Conservation (phyloP, 2,797 vertebrate species). For the Macropodus opercularis region DNA sequence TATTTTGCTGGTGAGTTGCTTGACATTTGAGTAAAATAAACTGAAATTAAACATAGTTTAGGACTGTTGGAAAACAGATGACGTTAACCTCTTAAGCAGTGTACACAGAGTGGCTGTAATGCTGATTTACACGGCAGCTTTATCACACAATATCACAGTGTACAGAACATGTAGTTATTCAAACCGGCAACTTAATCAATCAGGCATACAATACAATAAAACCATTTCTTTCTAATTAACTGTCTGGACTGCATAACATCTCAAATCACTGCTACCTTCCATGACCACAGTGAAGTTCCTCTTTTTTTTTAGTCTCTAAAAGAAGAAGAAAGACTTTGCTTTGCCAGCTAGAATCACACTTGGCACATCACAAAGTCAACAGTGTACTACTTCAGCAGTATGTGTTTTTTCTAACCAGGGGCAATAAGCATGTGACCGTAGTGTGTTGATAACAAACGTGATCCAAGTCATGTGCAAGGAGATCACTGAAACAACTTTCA, state of each 20-base stretch:
- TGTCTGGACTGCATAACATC: constrained; percentile 14
- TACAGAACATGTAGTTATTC: background rate
- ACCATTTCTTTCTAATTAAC: constrained; percentile 3
- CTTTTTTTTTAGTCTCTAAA: background rate
- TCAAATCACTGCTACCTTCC: constrained; percentile 17
- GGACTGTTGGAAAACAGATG: background rate
- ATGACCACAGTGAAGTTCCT: background rate
- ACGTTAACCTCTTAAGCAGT: background rate
- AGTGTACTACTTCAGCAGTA: constrained; percentile 37
- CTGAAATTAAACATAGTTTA: background rate
- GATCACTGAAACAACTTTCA: background rate
- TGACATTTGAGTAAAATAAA: constrained; percentile 15
- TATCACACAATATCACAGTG: background rate
- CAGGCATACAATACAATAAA: background rate
- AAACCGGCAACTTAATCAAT: background rate
- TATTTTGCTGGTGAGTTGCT: constrained; percentile 9
- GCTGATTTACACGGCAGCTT: background rate
- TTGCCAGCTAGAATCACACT: constrained; percentile 10
- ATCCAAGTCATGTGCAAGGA: constrained; percentile 31
- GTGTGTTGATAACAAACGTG: constrained; percentile 35
- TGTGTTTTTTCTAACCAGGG: constrained; percentile 3
- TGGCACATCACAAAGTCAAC: constrained; percentile 53
- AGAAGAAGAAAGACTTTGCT: constrained; percentile 13
- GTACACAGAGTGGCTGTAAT: background rate
- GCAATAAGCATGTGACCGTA: constrained; percentile 40